These are phyloP conservation scores for Eremophila alpestris DNA, from an alignment of 2,797 vertebrate species.

Conservation along the genomic window DNA sequence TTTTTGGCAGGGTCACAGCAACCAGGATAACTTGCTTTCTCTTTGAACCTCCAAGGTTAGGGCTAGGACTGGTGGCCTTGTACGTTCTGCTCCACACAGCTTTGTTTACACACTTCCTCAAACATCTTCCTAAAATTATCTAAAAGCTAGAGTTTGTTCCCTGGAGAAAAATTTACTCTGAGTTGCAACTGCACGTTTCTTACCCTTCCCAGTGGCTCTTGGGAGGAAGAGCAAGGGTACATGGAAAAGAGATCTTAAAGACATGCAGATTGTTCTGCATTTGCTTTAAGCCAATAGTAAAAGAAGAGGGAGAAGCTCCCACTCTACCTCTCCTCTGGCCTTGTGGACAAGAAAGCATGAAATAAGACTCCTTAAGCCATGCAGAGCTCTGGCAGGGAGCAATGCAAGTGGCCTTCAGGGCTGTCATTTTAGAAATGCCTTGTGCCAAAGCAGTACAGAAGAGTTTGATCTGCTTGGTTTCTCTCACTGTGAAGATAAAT, in stretches of 20 bases:
- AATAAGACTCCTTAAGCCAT: neutral
- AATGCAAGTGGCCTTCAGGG: neutral
- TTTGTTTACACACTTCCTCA: neutral
- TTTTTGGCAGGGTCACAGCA: neutral
- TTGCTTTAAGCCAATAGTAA: neutral
- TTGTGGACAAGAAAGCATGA: neutral
- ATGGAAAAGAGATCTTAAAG: neutral
- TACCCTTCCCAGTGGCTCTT: neutral
- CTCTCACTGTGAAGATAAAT: neutral
- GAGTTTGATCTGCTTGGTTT: neutral
- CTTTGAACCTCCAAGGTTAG: neutral
- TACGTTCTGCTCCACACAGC: neutral
- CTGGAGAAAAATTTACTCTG: neutral
- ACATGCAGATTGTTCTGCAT: neutral
- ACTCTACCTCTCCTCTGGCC: fast-evolving
- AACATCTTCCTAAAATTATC: neutral
- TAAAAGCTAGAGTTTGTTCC: neutral
- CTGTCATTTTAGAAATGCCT: neutral
- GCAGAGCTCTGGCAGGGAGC: neutral
- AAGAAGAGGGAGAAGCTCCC: neutral
- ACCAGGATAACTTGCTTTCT: neutral
- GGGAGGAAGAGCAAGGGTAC: neutral
- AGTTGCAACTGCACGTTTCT: neutral
- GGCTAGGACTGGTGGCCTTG: neutral
- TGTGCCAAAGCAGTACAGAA: neutral